Conservation (phyloP, 2,888 invertebrate genomes). For the Ceriagrion tenellum region DNA sequence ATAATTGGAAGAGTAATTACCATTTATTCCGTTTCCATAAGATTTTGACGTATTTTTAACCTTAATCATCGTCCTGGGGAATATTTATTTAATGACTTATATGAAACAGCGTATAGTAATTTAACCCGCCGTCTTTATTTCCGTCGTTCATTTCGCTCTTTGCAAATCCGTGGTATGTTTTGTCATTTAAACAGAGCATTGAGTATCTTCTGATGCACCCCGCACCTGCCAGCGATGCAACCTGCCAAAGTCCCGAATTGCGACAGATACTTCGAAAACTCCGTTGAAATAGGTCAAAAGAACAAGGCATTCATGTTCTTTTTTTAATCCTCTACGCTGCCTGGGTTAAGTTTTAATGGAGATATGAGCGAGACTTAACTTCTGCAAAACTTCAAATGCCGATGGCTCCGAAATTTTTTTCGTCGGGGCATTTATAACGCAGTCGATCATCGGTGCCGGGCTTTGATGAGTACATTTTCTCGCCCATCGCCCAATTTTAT, state of each 20-base stretch:
- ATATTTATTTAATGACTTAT: no score
- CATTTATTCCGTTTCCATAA: no score
- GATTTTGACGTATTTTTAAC: no score
- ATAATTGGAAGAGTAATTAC: no score
- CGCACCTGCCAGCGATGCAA: neutral
- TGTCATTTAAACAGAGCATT: neutral
- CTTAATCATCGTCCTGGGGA: no score
- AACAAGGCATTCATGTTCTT: neutral
- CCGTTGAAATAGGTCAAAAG: slow-evolving; percentile 1
- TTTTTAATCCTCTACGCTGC: neutral
- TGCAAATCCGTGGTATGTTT: neutral
- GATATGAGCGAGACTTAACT: neutral
- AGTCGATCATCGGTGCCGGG: neutral
- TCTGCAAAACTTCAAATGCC: neutral
- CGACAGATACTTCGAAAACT: neutral
- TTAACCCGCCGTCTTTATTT: no score
- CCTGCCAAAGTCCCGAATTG: neutral
- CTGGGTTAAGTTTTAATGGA: slow-evolving; percentile 24
- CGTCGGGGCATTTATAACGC: slow-evolving; percentile 3
- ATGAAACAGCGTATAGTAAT: no score
- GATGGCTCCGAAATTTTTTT: neutral
- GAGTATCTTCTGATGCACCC: neutral
- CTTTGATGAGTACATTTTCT: slow-evolving; percentile 27
- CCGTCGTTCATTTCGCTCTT: neutral
- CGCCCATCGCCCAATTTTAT: neutral